Base-by-base conservation (phyloP, 2,797 vertebrate genomes). In the Labeo calbasu region DNA sequence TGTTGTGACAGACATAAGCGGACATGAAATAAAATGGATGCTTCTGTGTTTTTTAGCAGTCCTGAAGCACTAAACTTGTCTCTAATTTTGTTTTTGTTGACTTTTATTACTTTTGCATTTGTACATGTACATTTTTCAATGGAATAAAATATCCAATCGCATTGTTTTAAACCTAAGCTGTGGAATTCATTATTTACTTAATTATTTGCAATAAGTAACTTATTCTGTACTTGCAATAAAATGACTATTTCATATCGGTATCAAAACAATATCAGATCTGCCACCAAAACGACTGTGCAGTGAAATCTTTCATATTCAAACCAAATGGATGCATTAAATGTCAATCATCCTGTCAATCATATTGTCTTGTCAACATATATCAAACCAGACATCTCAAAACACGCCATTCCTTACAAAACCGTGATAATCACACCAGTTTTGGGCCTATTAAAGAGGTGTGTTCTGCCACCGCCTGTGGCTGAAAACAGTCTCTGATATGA, bases 101-200 rank as follows among this genome's bases (percentile, higher is more conserved):
- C 89, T 87, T 89, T 77, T 88, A 91, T 88, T 59, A 65, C 19
- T 82, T 70, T 83, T 66, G 71, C 59, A 32, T 59, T 91, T 95
- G 92, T 94, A 92, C 69, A 59, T 94, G 93, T 94, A 92, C 89
- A 88, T 48, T 92, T 94, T 88, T 93, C 92, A 91, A 93, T 91
- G 90, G 92, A 95, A 95, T 95, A 95, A 95, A 95, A 93, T 91
- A 92, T 94, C 92, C 89, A 93, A 93, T 93, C 88, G 63, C 88
- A 90, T 90, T 77, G 92, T 93, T 94, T 94, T 92, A 92, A 94
- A 94, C 92, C 92, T 91, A 89, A 91, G 91, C 90, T 94, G 93
- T 94, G 92, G 88, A 90, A 92, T 93, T 92, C 90, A 50, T 95
- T 94, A 88, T 94, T 94, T 94, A 88, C 92, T 88, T 43, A 86